These are phyloP conservation scores for Chorisops tibialis DNA, from an alignment of 2,888 invertebrate genomes.

Conservation along the genomic window DNA sequence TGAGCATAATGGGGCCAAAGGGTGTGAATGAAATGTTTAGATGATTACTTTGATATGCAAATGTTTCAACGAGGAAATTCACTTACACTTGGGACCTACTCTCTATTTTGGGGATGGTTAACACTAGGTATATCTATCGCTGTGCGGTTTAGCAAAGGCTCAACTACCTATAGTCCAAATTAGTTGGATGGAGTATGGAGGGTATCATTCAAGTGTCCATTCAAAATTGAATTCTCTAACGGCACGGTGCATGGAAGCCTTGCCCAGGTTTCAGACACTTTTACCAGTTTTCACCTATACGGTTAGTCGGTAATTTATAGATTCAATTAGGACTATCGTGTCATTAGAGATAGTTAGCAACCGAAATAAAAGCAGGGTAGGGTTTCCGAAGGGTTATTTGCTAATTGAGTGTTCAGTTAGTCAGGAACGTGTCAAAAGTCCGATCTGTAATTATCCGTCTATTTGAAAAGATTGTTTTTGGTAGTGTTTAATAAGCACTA, in stretches of 20 bases:
- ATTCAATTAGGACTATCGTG: conserved; percentile 26
- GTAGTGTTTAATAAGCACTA: too few species aligned
- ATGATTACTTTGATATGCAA: conserved; percentile 30
- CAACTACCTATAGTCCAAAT: not conserved
- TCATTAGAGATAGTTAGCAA: conserved; percentile 18
- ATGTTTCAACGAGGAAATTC: conserved; percentile 25
- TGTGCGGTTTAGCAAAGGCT: too few species aligned
- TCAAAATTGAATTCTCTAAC: not conserved
- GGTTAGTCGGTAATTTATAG: conserved; percentile 24
- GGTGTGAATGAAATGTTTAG: conserved; percentile 29
- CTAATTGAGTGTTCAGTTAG: conserved; percentile 17
- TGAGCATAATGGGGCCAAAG: conserved; percentile 17
- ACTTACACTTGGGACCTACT: conserved; percentile 26
- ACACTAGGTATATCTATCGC: too few species aligned
- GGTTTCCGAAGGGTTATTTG: conserved; percentile 22
- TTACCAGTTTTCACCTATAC: conserved; percentile 21
- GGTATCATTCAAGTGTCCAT: not conserved
- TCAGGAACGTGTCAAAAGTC: conserved; percentile 2
- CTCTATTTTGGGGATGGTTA: not conserved
- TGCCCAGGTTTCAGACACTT: conserved; percentile 20
- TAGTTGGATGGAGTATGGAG: not conserved
- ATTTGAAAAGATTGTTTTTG: conserved; percentile 1
- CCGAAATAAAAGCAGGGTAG: conserved; percentile 15
- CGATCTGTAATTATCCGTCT: conserved; percentile 17
- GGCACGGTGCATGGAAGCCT: not conserved